These are phyloP conservation scores for Parapsyche elsis DNA, from an alignment of 1,140 invertebrate species.

Conservation along the genomic window DNA sequence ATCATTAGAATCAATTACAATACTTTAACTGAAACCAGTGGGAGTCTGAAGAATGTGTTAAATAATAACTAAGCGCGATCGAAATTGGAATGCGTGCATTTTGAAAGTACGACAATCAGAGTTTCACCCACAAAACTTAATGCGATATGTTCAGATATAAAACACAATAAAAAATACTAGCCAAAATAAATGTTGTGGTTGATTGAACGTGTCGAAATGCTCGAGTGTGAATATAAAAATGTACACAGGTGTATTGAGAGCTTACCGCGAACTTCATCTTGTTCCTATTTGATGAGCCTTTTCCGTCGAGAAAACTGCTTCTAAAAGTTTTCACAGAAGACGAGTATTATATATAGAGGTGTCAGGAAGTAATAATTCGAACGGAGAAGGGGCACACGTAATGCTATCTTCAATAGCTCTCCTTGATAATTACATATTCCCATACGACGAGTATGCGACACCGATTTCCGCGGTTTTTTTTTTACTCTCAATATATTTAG, in stretches of 20 bases:
- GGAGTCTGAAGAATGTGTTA: too few relatives aligned
- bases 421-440: constrained; percentile 24
- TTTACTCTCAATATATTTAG: neutral
- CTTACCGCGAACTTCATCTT: constrained; percentile 38
- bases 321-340: neutral
- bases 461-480: constrained; percentile 17
- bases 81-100: too few relatives aligned
- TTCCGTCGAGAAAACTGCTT: constrained; percentile 36
- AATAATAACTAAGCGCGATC: too few relatives aligned
- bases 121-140: too few relatives aligned
- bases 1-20: too few relatives aligned
- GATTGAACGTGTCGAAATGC: too few relatives aligned
- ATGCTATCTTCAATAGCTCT: constrained; percentile 10
- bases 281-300: constrained; percentile 12
- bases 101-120: too few relatives aligned
- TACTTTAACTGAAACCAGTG: too few relatives aligned
- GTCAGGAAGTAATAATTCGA: constrained; percentile 15
- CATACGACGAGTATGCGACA: constrained; percentile 18
- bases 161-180: too few relatives aligned
- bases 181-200: too few relatives aligned
- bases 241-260: neutral
- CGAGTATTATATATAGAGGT: constrained; percentile 26
- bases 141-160: too few relatives aligned
- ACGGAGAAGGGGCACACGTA: neutral
- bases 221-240: too few relatives aligned